These are phyloP conservation scores for Drosophila ficusphila DNA, from an alignment of 1,140 invertebrate species.

Conservation along the genomic window DNA sequence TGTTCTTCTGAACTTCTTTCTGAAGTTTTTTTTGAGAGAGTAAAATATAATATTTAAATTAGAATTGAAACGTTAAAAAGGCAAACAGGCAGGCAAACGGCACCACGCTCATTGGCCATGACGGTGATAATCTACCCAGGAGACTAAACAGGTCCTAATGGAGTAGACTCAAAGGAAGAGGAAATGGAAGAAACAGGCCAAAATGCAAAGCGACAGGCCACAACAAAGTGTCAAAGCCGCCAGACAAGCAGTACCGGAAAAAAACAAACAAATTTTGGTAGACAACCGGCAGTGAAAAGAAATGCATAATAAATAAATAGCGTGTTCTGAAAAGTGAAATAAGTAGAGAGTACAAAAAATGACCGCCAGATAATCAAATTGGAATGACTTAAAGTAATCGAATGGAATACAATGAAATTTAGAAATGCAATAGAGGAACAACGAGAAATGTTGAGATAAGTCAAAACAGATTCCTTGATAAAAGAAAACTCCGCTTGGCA, in stretches of 20 bases:
- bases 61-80: slow-evolving; percentile 68
- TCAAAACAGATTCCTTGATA: slow-evolving; percentile 8
- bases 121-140: slow-evolving; percentile 61
- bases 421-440: neutral
- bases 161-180: slow-evolving; percentile 12
- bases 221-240: slow-evolving; percentile 55
- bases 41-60: slow-evolving; percentile 79
- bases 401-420: slow-evolving; percentile 8
- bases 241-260: slow-evolving; percentile 47
- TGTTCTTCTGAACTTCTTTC: too few relatives aligned
- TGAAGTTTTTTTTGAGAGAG: too few relatives aligned
- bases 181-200: slow-evolving; percentile 1
- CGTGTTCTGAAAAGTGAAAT: neutral
- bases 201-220: slow-evolving; percentile 45
- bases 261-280: slow-evolving; percentile 50
- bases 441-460: neutral
- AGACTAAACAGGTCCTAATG: slow-evolving; percentile 50
- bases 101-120: slow-evolving; percentile 36
- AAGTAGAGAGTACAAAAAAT: slow-evolving; percentile 3
- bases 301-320: slow-evolving; percentile 58
- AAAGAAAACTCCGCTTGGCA: neutral
- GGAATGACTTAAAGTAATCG: slow-evolving; percentile 38
- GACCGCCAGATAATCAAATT: slow-evolving; percentile 65
- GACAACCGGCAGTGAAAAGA: slow-evolving; percentile 39
- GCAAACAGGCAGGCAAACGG: slow-evolving; percentile 13